Base-by-base conservation (phyloP, 2,113 vertebrate species). In the Platycercus adscitus region DNA sequence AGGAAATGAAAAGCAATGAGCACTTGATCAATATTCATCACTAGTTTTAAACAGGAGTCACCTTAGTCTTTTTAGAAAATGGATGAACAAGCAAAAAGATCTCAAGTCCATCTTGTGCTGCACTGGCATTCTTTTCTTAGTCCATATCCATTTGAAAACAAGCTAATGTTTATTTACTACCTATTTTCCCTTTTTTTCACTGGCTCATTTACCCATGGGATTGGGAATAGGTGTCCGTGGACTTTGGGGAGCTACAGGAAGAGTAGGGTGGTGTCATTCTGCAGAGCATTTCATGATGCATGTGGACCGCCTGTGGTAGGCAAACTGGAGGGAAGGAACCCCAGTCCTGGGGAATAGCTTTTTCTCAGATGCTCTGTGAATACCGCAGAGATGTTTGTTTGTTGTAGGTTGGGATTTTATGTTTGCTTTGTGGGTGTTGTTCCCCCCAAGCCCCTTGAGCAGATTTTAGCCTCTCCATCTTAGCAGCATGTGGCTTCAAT, bases 401-500 rank as follows among this genome's bases (percentile, higher is more conserved):
- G 88, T 85, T 91, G 65, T 24, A 92, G 44, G 52, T 47, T 95
- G 77, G 23, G 39, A 86, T 92, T 95, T 94, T 91, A 50, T 81
- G 43, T 86, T 91, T 93, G 81, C 44, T 87, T 97, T 94, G 95
- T 78, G 93, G 50, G 69, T 91, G 77, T 83, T 86, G 23, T 31
- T 24, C 5, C 21, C 31, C 41, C 28, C 39, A 63, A 23, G 9
- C 26, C 63, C 60, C 76, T 75, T 35, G 85, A 95, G 92, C 84
- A 86, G 81, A 93, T 89, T 97, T 94, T 75, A 69, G 65, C 39
- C 87, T 90, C 93, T 88, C 73, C 66, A 44, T 78, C 11, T 91
- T 83, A 89, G 86, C 91, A 82, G 28, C 5, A 6, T 93, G 90
- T 53, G 53, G 80, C 89, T 97, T 93, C 97, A 97, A 95, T 95